Evolutionary conservation across 2,113 vertebrate species (phyloP).

Genomic region (Scalopus aquaticus): DNA sequence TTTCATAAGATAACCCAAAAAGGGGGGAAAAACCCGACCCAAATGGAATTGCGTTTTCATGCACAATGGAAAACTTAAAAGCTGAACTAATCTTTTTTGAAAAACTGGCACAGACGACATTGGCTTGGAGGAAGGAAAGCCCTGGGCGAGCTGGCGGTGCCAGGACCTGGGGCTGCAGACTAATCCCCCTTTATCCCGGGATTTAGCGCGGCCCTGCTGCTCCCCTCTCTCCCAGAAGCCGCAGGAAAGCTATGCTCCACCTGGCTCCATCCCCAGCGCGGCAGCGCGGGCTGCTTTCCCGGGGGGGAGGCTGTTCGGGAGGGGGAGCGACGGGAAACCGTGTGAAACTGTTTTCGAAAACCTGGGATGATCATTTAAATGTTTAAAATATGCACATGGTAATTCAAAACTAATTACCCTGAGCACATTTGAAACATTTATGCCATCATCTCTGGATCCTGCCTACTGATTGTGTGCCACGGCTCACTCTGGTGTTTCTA

Average conservation of each 20-base stretch:
- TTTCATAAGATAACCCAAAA: not conserved
- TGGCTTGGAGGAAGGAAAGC: constrained; percentile 68
- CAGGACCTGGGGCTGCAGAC: constrained; percentile 68
- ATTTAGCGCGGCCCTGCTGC: constrained; percentile 15
- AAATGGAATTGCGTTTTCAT: constrained; percentile 66
- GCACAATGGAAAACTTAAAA: constrained; percentile 71
- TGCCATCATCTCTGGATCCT: constrained; percentile 79
- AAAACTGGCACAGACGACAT: constrained; percentile 65
- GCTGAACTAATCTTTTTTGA: constrained; percentile 78
- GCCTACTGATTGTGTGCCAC: constrained; percentile 75
- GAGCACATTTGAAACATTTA: constrained; percentile 73
- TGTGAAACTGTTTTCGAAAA: constrained; percentile 65
- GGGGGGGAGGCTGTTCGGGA: not conserved
- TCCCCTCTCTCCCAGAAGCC: not conserved
- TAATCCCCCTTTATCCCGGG: constrained; percentile 77
- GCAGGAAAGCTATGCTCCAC: not conserved
- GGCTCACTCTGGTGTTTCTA: constrained; percentile 71
- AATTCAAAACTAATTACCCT: constrained; percentile 85
- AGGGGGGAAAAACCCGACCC: not conserved
- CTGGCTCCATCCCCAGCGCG: constrained; percentile 17
- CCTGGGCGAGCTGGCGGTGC: constrained; percentile 64
- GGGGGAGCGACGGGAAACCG: constrained; percentile 26
- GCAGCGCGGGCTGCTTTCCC: not conserved
- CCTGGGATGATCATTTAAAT: constrained; percentile 73
- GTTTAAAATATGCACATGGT: constrained; percentile 80